Percentiles rank a stretch among this genome's conserved stretches.
Evolutionary conservation across 2,888 invertebrate genomes (phyloP).

Genomic region (Crossocerus cetratus): DNA sequence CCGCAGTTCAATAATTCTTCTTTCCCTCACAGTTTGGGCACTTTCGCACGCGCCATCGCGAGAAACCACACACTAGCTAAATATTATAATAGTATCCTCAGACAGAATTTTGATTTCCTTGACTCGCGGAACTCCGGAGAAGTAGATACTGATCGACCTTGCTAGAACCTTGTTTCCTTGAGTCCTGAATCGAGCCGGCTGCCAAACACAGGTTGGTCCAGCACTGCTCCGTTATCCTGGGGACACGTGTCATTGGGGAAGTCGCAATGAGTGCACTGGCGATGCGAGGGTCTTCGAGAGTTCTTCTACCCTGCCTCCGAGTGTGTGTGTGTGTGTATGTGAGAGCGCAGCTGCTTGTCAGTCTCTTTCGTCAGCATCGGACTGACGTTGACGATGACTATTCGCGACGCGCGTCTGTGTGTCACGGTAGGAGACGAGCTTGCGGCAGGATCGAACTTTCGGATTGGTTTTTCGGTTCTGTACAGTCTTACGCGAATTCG

Average conservation of each 20-base stretch:
- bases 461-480: slow-evolving; percentile 24
- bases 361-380: neutral
- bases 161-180: no score
- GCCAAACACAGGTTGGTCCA: neutral
- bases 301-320: neutral
- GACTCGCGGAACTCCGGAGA: neutral
- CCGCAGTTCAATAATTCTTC: no score
- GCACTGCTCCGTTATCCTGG: neutral
- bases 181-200: neutral
- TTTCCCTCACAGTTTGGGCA: no score
- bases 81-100: neutral
- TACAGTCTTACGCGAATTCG: slow-evolving; percentile 14
- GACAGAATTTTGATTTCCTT: slow-evolving; percentile 1
- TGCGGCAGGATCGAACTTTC: slow-evolving; percentile 28
- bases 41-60: no score
- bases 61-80: neutral
- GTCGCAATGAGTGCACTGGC: neutral
- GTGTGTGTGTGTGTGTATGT: neutral
- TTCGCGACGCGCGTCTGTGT: slow-evolving; percentile 4
- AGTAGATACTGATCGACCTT: no score
- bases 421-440: slow-evolving; percentile 22
- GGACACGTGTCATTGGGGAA: neutral
- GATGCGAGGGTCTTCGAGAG: neutral
- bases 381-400: slow-evolving; percentile 24
- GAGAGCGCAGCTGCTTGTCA: neutral